A percentile compares a stretch with the other conserved stretches of the same genome.
Evolutionary conservation across 2,797 vertebrate genomes (phyloP).

Genomic region (Cynodonichthys magdalenae): DNA sequence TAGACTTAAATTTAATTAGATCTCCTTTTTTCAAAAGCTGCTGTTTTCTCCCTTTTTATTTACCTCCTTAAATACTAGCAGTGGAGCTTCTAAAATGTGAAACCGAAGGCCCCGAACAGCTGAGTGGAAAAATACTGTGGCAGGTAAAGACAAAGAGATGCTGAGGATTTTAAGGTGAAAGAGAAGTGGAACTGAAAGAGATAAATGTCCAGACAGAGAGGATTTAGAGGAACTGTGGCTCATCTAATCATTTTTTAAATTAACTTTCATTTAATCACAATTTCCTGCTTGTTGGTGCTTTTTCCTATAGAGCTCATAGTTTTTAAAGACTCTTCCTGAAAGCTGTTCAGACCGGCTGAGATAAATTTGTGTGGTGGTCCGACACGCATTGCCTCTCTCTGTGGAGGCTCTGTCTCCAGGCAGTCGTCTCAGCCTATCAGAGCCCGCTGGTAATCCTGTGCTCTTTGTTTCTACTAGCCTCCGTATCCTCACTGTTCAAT

Average conservation of each 20-base stretch:
- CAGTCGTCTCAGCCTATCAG: conserved; percentile 54
- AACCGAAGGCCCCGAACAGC: conserved; percentile 1
- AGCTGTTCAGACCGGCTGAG: conserved; percentile 37
- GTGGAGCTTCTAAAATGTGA: background rate
- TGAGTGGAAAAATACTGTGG: background rate
- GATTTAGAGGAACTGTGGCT: conserved; percentile 16
- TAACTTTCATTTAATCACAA: conserved; percentile 6
- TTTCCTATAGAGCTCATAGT: background rate
- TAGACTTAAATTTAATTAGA: too few species aligned
- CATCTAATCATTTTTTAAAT: conserved; percentile 33
- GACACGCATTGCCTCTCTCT: conserved; percentile 29
- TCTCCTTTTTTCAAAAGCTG: background rate
- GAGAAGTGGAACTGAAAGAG: conserved; percentile 4
- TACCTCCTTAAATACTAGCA: conserved; percentile 6
- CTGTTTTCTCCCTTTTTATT: background rate
- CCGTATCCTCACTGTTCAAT: conserved; percentile 30
- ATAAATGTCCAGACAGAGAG: conserved; percentile 14
- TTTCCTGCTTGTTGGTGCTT: background rate
- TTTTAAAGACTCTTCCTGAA: conserved; percentile 15
- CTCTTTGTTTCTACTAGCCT: conserved; percentile 59
- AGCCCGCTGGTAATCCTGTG: conserved; percentile 51
- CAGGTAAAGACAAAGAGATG: background rate
- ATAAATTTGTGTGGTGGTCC: conserved; percentile 44
- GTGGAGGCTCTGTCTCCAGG: conserved; percentile 64
- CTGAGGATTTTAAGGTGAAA: background rate